These are phyloP conservation scores for Oxyruncus cristatus DNA, from an alignment of 2,113 vertebrate species.

Conservation along the genomic window DNA sequence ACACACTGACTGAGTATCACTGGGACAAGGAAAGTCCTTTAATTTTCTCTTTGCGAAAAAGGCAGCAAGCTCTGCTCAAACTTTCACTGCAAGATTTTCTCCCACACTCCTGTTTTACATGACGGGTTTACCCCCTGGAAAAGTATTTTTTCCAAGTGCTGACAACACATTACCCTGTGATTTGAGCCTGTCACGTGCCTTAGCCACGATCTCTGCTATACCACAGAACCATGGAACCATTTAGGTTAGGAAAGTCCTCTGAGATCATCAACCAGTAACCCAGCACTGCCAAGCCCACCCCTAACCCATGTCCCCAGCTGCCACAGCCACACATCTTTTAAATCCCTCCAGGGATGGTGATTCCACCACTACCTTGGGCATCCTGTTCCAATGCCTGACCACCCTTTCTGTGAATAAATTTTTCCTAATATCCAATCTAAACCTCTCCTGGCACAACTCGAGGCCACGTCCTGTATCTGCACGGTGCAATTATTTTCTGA, in stretches of 20 bases:
- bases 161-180: not conserved
- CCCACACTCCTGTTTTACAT: not conserved
- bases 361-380: not conserved
- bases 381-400: not conserved
- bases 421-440: not conserved
- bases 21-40: not conserved
- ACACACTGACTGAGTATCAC: fast-evolving
- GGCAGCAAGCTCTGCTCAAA: not conserved
- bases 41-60: not conserved
- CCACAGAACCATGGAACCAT: not conserved
- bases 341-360: not conserved
- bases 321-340: fast-evolving
- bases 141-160: not conserved
- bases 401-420: not conserved
- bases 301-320: not conserved
- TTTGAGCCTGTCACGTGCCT: not conserved
- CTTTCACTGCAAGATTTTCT: not conserved
- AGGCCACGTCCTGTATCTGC: fast-evolving
- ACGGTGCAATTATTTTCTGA: not conserved
- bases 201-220: not conserved
- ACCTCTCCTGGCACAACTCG: not conserved
- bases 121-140: not conserved
- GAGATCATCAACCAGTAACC: not conserved
- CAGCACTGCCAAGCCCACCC: not conserved
- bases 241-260: not conserved